Conservation (phyloP, 2,113 vertebrate genomes). For the Melanerpes aurifrons region DNA sequence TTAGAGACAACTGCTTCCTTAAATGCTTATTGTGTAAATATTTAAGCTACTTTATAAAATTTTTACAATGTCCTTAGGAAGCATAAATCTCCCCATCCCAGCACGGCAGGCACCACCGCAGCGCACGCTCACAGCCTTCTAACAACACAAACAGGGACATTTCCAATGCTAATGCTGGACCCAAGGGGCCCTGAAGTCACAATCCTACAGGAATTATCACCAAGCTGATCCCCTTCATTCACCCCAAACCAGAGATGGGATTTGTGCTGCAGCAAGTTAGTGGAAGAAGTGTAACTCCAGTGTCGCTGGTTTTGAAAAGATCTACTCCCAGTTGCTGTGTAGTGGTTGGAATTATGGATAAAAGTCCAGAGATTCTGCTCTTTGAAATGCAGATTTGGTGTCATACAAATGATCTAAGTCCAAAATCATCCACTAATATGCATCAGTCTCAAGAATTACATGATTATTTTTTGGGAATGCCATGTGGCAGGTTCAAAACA, state of each 20-base stretch:
- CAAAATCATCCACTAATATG: background rate
- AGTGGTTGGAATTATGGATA: rapidly evolving
- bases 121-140: background rate
- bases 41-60: conserved; percentile 65
- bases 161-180: conserved; percentile 6
- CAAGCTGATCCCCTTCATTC: background rate
- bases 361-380: background rate
- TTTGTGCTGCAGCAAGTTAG: background rate
- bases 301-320: background rate
- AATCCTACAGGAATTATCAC: background rate
- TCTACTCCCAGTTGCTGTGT: rapidly evolving
- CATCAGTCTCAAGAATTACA: background rate
- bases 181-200: conserved; percentile 5
- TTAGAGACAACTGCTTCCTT: conserved; percentile 40
- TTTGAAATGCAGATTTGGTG: background rate
- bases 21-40: conserved; percentile 69
- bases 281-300: rapidly evolving
- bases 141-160: conserved; percentile 24
- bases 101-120: background rate
- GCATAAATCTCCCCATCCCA: conserved; percentile 14
- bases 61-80: conserved; percentile 56
- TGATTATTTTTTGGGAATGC: background rate
- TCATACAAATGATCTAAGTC: background rate
- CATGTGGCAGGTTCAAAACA: background rate
- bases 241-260: background rate